Evolutionary conservation across 1,140 invertebrate species (phyloP), one percentile per base, ranked within the genome.

Genomic region (Drosophila trapezifrons): DNA sequence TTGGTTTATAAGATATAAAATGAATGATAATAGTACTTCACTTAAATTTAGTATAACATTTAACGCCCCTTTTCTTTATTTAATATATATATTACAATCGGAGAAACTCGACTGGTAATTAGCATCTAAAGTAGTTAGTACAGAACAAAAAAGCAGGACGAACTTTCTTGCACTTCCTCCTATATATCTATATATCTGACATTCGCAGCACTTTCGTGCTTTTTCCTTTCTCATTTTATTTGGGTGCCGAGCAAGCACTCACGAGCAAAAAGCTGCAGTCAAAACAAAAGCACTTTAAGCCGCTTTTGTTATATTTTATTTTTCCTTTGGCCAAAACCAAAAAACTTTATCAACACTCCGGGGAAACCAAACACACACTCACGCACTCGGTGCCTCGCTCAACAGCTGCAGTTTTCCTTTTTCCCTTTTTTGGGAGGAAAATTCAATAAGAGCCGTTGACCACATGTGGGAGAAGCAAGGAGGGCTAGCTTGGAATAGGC

Each of bases 371-470:
- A 60, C n/a, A 46, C 40, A 64, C 47, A 46, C 40, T 59, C 47
- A 47, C 32, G 46, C 42, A 51, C 32, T 29, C 25, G 20, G 40
- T 60, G 51, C 51, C 32, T 52, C 29, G 80, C 62, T 49, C 81
- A 83, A 63, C 72, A 83, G 80, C 80, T 83, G 80, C 80, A 76
- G 27, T 32, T 60, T 65, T 17, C 55, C 51, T 2, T 12, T 20
- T 35, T 42, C 25, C 45, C 40, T 40, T 9, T 32, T 37, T 18
- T 22, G 25, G 75, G 45, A 54, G 75, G 57, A 60, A 80, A 84
- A 83, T 85, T 84, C 65, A 83, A 83, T 83, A 83, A 84, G 32
- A n/a, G 76, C 81, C 76, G 47, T 64, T 76, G 80, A 70, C 80
- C 79, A 51, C 62, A 67, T 15, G 13, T 29, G 20, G 56, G 13